Evolutionary conservation across 2,888 invertebrate species (phyloP).

Genomic region (Eupithecia abbreviata): DNA sequence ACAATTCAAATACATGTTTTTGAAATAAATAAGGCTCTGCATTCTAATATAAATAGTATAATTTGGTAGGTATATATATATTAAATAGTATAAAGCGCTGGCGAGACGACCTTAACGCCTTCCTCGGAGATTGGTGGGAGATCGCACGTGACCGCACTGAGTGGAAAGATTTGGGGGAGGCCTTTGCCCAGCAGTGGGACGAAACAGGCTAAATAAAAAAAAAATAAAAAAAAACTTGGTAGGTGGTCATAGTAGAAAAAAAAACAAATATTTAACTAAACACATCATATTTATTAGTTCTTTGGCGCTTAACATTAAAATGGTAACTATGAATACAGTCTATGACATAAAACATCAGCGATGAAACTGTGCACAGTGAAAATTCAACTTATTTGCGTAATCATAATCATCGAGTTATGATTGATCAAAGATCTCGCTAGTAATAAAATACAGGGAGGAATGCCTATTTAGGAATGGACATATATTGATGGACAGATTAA

Average conservation of each 20-base stretch:
- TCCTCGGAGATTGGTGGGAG: too few species aligned
- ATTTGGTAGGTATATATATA: too few species aligned
- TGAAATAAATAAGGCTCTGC: too few species aligned
- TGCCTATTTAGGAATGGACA: neutral
- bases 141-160: too few species aligned
- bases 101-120: too few species aligned
- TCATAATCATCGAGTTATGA: neutral
- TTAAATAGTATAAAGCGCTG: too few species aligned
- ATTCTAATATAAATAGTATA: too few species aligned
- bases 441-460: neutral
- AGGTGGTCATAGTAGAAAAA: neutral
- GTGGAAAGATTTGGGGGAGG: too few species aligned
- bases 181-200: too few species aligned
- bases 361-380: neutral
- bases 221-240: neutral
- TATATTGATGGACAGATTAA: neutral
- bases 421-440: neutral
- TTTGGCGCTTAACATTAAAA: constrained; percentile 48
- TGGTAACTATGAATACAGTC: constrained; percentile 38
- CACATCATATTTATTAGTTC: constrained; percentile 47
- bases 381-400: neutral
- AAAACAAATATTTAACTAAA: constrained; percentile 28
- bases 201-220: too few species aligned
- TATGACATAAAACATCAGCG: constrained; percentile 9
- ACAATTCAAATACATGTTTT: too few species aligned